Evolutionary conservation across 2,888 invertebrate species (phyloP).

Genomic region (Amblyjoppa proteus): DNA sequence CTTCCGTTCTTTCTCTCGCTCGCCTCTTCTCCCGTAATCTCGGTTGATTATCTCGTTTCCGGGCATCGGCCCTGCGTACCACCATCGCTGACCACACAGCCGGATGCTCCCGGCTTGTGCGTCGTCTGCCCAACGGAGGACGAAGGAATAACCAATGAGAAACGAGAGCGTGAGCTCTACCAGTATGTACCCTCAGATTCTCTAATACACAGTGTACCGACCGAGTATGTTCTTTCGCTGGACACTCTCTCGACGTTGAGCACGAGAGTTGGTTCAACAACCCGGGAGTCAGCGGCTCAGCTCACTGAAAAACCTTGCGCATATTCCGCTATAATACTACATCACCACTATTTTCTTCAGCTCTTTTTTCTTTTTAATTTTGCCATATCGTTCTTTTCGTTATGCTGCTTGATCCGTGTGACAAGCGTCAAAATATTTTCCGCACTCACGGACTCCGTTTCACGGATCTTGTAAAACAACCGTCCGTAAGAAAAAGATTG

Average conservation of each 20-base stretch:
- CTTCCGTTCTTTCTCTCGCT: conserved; percentile 22
- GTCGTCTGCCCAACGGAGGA: conserved; percentile 53
- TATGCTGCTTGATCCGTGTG: conserved; percentile 53
- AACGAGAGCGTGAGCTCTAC: conserved; percentile 37
- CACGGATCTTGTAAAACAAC: neutral
- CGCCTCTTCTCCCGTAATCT: conserved; percentile 42
- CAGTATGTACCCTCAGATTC: conserved; percentile 34
- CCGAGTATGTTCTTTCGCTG: conserved; percentile 33
- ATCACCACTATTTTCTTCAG: neutral
- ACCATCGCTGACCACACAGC: conserved; percentile 67
- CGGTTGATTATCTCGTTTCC: conserved; percentile 76
- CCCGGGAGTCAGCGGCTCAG: conserved; percentile 33
- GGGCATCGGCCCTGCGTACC: conserved; percentile 78
- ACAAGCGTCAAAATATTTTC: conserved; percentile 48
- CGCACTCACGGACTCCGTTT: conserved; percentile 4
- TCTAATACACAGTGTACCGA: conserved; percentile 3
- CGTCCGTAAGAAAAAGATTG: neutral
- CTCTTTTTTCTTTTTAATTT: conserved; percentile 18
- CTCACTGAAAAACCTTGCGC: conserved; percentile 34
- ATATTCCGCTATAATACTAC: conserved; percentile 30
- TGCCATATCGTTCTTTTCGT: conserved; percentile 24
- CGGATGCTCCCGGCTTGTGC: conserved; percentile 55
- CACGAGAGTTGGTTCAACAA: conserved; percentile 56
- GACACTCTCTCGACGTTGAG: conserved; percentile 36
- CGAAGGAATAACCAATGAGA: conserved; percentile 61